A percentile compares a stretch with the other conserved stretches of the same genome.
phyloP scores from a whole-genome alignment of 2,888 invertebrate species.

The Nephrotoma guestfalica region DNA sequence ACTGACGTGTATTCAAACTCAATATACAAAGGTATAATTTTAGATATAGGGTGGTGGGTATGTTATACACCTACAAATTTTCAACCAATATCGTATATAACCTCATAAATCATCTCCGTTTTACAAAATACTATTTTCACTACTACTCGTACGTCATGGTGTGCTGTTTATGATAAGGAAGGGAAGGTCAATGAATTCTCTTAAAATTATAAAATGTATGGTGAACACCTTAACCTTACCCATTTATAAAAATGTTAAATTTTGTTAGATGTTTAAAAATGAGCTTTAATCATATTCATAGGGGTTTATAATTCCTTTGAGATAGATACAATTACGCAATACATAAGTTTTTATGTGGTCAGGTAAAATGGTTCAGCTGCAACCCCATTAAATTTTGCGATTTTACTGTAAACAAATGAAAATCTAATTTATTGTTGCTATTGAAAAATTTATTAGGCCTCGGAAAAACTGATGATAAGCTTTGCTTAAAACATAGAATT shows the following conservation, averaged over 20 bases:
- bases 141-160: background rate
- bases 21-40: background rate
- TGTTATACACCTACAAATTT: too few species aligned
- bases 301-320: background rate
- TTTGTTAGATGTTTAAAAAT: background rate
- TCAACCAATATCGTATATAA: background rate
- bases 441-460: too few species aligned
- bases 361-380: background rate
- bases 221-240: background rate
- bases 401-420: background rate
- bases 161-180: background rate
- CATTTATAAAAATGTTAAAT: background rate
- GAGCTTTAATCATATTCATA: background rate
- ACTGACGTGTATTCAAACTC: background rate
- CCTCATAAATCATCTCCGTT: background rate
- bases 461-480: too few species aligned
- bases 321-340: background rate
- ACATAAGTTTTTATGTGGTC: background rate
- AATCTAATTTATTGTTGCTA: background rate
- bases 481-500: too few species aligned
- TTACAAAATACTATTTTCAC: background rate
- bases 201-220: background rate
- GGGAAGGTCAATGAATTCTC: background rate
- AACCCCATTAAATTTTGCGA: background rate
- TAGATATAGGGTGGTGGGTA: background rate